phyloP scores from a whole-genome alignment of 2,888 invertebrate species.

The Tinea pellionella region DNA sequence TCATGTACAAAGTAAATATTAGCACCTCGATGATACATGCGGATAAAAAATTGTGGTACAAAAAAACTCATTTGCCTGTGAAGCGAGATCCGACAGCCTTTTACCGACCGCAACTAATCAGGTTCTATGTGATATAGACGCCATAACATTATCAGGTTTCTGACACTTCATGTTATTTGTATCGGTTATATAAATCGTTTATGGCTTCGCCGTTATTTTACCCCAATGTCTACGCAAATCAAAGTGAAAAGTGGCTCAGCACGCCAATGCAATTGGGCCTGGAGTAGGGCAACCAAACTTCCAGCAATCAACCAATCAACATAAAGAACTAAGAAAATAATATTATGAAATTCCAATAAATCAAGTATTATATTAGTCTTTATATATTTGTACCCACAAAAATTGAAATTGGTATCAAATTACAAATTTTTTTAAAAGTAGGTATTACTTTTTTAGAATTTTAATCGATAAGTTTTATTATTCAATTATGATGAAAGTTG shows the following conservation, averaged over 20 bases:
- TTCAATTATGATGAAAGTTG: too few relatives aligned
- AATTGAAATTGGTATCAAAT: too few relatives aligned
- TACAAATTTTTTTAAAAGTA: too few relatives aligned
- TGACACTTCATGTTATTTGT: conserved; percentile 1
- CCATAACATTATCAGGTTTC: conserved; percentile 3
- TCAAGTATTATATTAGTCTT: too few relatives aligned
- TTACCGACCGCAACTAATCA: conserved; percentile 2
- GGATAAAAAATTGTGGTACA: neutral
- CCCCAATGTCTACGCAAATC: conserved; percentile 25
- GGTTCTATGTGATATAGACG: neutral
- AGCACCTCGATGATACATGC: neutral
- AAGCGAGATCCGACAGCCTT: neutral
- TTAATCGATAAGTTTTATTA: too few relatives aligned
- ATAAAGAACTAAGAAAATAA: too few relatives aligned
- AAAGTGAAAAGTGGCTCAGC: conserved; percentile 31
- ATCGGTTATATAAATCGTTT: conserved; percentile 9
- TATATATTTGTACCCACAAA: too few relatives aligned
- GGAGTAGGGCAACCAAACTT: conserved; percentile 16
- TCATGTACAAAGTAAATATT: neutral
- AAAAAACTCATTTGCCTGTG: conserved; percentile 7
- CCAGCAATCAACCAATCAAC: conserved; percentile 14
- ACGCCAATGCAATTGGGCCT: conserved; percentile 28
- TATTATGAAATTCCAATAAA: too few relatives aligned
- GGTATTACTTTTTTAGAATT: too few relatives aligned
- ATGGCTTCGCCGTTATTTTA: conserved; percentile 12